These are phyloP conservation scores for Nyctibius grandis DNA, from an alignment of 2,797 vertebrate genomes.

Conservation along the genomic window DNA sequence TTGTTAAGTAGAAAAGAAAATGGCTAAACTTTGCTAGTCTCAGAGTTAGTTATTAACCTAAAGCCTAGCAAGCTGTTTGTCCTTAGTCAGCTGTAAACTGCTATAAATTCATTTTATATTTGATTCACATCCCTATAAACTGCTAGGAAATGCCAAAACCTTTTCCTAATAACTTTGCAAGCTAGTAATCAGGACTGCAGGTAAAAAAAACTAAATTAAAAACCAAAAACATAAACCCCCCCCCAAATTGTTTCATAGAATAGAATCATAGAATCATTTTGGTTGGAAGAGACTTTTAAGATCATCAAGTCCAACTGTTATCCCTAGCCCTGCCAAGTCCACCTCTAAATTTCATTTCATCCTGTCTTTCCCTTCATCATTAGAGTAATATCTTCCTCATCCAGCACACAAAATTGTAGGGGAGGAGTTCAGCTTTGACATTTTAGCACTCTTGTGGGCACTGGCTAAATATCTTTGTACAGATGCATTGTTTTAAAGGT, in stretches of 20 bases:
- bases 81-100: neutral
- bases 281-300: no score
- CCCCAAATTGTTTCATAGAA: no score
- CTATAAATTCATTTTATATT: slow-evolving; percentile 6
- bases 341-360: no score
- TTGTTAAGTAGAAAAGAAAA: neutral
- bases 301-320: no score
- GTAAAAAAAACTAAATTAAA: neutral
- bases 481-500: slow-evolving; percentile 7
- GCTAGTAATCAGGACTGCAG: neutral
- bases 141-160: slow-evolving; percentile 3
- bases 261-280: no score
- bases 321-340: no score
- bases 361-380: neutral
- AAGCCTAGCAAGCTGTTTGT: neutral
- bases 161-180: slow-evolving; percentile 9
- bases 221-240: neutral
- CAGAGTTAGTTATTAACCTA: neutral
- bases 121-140: neutral
- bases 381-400: neutral
- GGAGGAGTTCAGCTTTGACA: neutral
- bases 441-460: neutral
- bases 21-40: neutral
- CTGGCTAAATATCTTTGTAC: neutral
- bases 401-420: neutral